Percentiles rank a stretch among this genome's conserved stretches.
phyloP scores from a whole-genome alignment of 2,888 invertebrate species.

The Rutpela maculata region DNA sequence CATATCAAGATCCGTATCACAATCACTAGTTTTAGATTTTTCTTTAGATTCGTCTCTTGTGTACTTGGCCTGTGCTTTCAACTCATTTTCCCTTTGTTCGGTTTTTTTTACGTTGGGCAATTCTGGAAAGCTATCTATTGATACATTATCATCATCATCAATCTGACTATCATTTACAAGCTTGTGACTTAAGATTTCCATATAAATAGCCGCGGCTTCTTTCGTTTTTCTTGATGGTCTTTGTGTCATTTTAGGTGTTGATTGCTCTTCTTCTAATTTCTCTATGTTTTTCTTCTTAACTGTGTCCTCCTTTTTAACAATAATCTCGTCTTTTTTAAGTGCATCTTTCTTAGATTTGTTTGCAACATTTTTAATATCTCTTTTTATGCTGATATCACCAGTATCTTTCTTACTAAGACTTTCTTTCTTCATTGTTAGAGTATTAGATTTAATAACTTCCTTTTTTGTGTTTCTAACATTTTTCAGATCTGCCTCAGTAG shows the following conservation, averaged over 20 bases:
- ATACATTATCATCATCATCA: conserved; percentile 80
- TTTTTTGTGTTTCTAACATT: conserved; percentile 31
- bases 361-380: conserved; percentile 33
- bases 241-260: conserved; percentile 43
- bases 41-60: conserved; percentile 52
- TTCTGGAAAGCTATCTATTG: conserved; percentile 82
- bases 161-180: conserved; percentile 79
- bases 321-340: conserved; percentile 48
- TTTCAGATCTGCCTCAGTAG: conserved; percentile 38
- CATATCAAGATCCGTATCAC: conserved; percentile 37
- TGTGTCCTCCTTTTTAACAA: conserved; percentile 42
- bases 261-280: conserved; percentile 37
- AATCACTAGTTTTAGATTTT: conserved; percentile 43
- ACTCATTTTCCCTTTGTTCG: conserved; percentile 78
- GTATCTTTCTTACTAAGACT: conserved; percentile 49
- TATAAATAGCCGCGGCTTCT: conserved; percentile 84
- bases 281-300: conserved; percentile 43
- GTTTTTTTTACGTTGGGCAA: conserved; percentile 80
- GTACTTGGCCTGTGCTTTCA: conserved; percentile 74
- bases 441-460: conserved; percentile 6
- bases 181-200: conserved; percentile 84
- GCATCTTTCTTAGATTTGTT: conserved; percentile 57
- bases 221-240: conserved; percentile 83
- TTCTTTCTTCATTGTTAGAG: conserved; percentile 42
- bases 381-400: conserved; percentile 10